A percentile compares a stretch with the other conserved stretches of the same genome.
Evolutionary conservation across 2,888 invertebrate species (phyloP).

Genomic region (Choristoneura rosaceana): DNA sequence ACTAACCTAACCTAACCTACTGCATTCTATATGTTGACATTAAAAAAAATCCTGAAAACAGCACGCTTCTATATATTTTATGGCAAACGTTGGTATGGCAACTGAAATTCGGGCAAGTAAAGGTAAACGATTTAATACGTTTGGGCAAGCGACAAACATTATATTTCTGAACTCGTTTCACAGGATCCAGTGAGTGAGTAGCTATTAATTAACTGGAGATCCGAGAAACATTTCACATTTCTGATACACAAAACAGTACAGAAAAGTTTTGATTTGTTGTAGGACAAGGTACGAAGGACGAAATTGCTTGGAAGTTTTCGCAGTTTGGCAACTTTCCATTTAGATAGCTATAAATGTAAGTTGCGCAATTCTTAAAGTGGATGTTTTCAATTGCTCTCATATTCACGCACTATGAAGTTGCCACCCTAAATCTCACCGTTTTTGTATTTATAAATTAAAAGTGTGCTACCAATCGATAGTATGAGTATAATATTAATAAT

Average conservation of each 20-base stretch:
- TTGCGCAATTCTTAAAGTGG: constrained; percentile 29
- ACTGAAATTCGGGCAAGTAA: too few relatives aligned
- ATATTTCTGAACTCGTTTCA: constrained; percentile 20
- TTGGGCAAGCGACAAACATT: neutral
- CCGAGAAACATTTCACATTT: constrained; percentile 38
- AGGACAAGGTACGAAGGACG: constrained; percentile 57
- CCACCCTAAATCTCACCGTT: too few relatives aligned
- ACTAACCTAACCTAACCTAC: too few relatives aligned
- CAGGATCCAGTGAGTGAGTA: constrained; percentile 22
- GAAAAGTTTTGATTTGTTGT: constrained; percentile 65
- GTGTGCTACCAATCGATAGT: too few relatives aligned
- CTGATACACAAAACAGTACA: constrained; percentile 46
- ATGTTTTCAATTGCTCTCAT: constrained; percentile 16
- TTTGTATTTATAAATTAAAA: too few relatives aligned
- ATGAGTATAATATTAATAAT: too few relatives aligned
- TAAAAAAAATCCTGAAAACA: too few relatives aligned
- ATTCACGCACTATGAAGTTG: neutral
- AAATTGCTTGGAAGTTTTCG: constrained; percentile 57
- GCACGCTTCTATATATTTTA: too few relatives aligned
- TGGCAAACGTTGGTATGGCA: too few relatives aligned
- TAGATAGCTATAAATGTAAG: constrained; percentile 52
- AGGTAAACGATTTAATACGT: neutral
- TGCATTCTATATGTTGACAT: too few relatives aligned
- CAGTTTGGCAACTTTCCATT: constrained; percentile 61
- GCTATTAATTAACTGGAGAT: constrained; percentile 38